Evolutionary conservation across 1,140 invertebrate species (phyloP).

Genomic region (Pteromalus puparum): DNA sequence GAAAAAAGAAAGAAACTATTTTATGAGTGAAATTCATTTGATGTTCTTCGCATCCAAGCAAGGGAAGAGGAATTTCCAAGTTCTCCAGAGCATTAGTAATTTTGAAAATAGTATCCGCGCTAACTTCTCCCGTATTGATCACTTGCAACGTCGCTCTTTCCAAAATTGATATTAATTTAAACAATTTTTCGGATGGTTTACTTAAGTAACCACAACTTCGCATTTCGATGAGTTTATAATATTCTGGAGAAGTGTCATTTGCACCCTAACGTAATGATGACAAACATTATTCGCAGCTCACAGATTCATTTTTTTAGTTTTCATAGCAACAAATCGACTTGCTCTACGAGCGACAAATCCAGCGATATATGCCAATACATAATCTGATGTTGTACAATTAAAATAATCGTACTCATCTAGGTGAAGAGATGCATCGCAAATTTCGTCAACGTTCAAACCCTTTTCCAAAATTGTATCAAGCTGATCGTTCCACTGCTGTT

Average conservation of each 20-base stretch:
- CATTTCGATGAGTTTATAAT: slow-evolving; percentile 16
- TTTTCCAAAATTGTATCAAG: slow-evolving; percentile 11
- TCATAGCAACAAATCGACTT: not conserved
- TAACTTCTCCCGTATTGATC: not conserved
- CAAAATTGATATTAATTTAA: not conserved
- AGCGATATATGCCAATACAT: slow-evolving; percentile 26
- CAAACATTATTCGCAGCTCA: not conserved
- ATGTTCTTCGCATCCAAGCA: slow-evolving; percentile 3
- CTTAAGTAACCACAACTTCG: not conserved
- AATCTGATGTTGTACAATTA: slow-evolving; percentile 18
- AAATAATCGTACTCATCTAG: slow-evolving; percentile 10
- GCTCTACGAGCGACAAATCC: slow-evolving; percentile 34
- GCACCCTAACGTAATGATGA: too few species aligned
- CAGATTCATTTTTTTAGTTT: not conserved
- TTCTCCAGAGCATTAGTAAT: not conserved
- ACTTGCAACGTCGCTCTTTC: slow-evolving; percentile 20
- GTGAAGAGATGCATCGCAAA: not conserved
- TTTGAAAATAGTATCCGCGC: not conserved
- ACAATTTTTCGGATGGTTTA: slow-evolving; percentile 15
- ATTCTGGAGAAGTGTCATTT: not conserved
- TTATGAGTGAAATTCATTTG: not conserved
- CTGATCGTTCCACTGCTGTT: not conserved
- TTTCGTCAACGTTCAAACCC: not conserved
- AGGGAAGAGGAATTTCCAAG: not conserved
- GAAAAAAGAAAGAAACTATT: not conserved